Evolutionary conservation across 2,888 invertebrate species (phyloP).

Genomic region (Tinea semifulvella): DNA sequence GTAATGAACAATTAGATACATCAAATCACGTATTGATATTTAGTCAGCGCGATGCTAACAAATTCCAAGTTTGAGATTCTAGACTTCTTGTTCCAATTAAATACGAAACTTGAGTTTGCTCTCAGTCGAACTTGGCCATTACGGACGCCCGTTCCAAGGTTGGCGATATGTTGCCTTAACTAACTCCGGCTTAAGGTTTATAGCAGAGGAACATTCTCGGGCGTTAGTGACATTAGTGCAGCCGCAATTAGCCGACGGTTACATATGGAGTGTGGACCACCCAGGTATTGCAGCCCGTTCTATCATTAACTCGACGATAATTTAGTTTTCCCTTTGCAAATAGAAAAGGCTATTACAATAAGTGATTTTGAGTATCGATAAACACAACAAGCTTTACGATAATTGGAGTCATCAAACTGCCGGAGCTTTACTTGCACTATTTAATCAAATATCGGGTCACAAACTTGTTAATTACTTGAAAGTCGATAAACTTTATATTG

Average conservation of each 20-base stretch:
- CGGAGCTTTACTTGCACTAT: background rate
- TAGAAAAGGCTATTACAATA: slow-evolving; percentile 10
- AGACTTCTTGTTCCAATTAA: slow-evolving; percentile 6
- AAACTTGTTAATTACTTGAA: too few species aligned
- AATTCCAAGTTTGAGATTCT: slow-evolving; percentile 7
- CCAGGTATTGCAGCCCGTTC: slow-evolving; percentile 21
- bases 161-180: slow-evolving; percentile 4
- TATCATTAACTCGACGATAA: slow-evolving; percentile 32
- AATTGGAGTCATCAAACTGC: background rate
- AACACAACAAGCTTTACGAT: slow-evolving; percentile 4
- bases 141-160: background rate
- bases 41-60: background rate
- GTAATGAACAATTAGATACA: slow-evolving; percentile 2
- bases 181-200: slow-evolving; percentile 6
- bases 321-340: slow-evolving; percentile 15
- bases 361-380: slow-evolving; percentile 13
- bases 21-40: background rate
- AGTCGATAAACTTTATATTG: too few species aligned
- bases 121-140: slow-evolving; percentile 1
- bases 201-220: slow-evolving; percentile 9
- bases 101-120: slow-evolving; percentile 7
- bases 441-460: background rate
- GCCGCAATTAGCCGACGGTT: slow-evolving; percentile 27
- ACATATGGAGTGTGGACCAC: slow-evolving; percentile 27
- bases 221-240: slow-evolving; percentile 29